These are phyloP conservation scores for Xenopus borealis DNA, from an alignment of 2,113 vertebrate genomes.

Conservation along the genomic window DNA sequence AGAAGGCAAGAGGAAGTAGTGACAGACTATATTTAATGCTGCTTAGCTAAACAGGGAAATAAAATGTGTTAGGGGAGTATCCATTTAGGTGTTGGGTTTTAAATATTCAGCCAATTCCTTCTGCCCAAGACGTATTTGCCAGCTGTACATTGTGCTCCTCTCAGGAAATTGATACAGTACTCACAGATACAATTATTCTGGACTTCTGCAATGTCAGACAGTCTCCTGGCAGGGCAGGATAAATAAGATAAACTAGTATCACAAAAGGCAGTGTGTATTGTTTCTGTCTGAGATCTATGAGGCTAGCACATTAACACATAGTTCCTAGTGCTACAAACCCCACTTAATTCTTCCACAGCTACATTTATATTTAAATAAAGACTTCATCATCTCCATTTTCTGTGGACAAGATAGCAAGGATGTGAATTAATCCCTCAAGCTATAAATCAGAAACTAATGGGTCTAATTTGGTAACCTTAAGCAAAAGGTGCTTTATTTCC, in stretches of 20 bases:
- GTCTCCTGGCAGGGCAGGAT: neutral
- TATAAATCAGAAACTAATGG: no score
- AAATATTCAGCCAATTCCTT: no score
- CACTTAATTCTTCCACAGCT: neutral
- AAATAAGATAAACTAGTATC: conserved; percentile 7
- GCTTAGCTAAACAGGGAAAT: no score
- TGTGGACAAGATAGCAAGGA: no score
- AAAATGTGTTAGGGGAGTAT: no score
- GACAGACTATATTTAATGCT: no score
- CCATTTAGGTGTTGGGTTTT: no score
- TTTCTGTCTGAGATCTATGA: conserved; percentile 23
- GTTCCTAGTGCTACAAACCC: conserved; percentile 2
- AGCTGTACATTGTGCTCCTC: neutral
- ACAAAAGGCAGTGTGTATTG: neutral
- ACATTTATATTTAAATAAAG: conserved; percentile 3
- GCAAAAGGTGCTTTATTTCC: no score
- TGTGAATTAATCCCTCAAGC: no score
- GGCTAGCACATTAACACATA: neutral
- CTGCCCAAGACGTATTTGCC: neutral
- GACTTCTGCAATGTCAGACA: conserved; percentile 1
- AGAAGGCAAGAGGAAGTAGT: no score
- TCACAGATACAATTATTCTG: neutral
- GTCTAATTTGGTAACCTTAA: no score
- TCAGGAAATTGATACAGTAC: neutral
- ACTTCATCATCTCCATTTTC: no score